Percentiles rank a stretch among this genome's conserved stretches.
phyloP scores from a whole-genome alignment of 2,113 vertebrate genomes.

The Morphnarchus princeps region DNA sequence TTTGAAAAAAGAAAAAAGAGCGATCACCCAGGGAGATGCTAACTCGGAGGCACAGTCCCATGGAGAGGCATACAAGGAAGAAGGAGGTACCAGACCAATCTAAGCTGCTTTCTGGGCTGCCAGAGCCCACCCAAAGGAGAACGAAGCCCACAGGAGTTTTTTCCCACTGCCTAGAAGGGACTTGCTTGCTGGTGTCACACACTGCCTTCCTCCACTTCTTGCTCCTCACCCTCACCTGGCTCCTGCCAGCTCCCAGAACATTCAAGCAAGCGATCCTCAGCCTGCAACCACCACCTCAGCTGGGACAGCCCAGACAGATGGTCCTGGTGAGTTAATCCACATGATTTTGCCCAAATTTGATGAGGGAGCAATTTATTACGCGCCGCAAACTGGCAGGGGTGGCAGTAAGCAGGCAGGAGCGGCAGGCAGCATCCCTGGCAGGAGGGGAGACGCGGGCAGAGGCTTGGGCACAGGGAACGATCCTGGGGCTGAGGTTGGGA shows the following conservation, averaged over 20 bases:
- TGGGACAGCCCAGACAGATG: neutral
- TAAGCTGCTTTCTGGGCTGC: neutral
- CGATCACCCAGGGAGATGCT: neutral
- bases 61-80: neutral
- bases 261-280: neutral
- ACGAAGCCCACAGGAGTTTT: neutral
- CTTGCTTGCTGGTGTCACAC: rapidly evolving
- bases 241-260: neutral
- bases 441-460: rapidly evolving
- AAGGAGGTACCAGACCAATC: neutral
- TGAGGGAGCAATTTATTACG: neutral
- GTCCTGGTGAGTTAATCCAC: neutral
- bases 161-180: neutral
- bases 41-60: neutral
- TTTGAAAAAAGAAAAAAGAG: neutral
- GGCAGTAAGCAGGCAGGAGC: neutral
- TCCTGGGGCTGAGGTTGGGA: neutral
- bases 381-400: rapidly evolving
- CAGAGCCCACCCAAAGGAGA: neutral
- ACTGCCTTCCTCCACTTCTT: neutral
- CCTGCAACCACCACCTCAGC: neutral
- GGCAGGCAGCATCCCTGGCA: neutral
- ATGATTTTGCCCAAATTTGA: neutral
- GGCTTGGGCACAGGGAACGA: neutral
- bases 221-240: neutral